Base-by-base conservation (phyloP, 2,113 vertebrate genomes). In the Sphyrna mokarran region DNA sequence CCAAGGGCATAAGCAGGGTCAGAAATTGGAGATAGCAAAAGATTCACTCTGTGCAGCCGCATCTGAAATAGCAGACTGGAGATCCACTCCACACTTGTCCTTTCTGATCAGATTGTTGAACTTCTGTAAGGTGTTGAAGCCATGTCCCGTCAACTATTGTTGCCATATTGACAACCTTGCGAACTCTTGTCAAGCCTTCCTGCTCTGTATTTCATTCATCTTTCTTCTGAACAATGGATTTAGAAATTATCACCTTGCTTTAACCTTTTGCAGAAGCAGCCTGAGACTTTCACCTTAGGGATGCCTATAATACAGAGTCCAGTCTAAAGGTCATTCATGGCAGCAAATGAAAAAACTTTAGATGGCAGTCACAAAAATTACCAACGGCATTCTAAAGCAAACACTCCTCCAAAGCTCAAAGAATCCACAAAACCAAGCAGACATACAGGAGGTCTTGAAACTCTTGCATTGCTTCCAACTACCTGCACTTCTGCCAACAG, bases 181-280 rank as follows among this genome's bases (percentile, higher is more conserved):
- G 58, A 91, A n/a, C 6, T 61, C 18, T 93, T 93, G 61, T 93
- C 33, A 66, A 68, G 61, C 61, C 14, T 66, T n/a, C 16, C n/a
- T 63, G 87, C 29, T 63, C 61, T 63, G 33, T 66, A 61, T 66
- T 93, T 93, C 68, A 93, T 93, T 93, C 68, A 66, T 63, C 89
- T 66, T 93, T 16, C 61, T 66, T 16, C 58, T 63, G 63, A 63
- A 93, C 61, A 93, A 93, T 68, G n/a, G 89, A 66, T 93, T 11
- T 37, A n/a, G 89, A 93, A 93, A 33, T 68, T 68, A 93, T 68
- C 89, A 93, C 61, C n/a, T 43, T 63, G 89, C 11, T 93, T 93
- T 37, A 93, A 93, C 61, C 29, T 66, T n/a, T 93, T 93, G 33
- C 61, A 93, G 89, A 9, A 93, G 61, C 54, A 61, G 33, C 26